These are phyloP conservation scores for Anadara kagoshimensis DNA, from an alignment of 1,140 invertebrate genomes.

Conservation along the genomic window DNA sequence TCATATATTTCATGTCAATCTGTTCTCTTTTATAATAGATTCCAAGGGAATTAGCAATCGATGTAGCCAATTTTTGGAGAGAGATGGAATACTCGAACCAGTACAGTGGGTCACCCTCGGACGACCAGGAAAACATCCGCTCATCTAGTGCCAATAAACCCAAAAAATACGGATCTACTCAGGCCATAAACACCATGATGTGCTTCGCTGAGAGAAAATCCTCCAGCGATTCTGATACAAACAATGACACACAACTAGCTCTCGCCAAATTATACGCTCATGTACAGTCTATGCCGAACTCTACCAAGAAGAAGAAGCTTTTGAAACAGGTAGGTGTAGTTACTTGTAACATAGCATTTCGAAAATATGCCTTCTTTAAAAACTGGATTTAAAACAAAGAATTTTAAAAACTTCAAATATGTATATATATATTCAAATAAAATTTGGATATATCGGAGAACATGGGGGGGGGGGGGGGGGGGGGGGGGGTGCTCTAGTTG, in stretches of 20 bases:
- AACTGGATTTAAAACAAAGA: neutral
- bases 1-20: neutral
- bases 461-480: too few relatives aligned
- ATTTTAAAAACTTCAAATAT: neutral
- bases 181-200: constrained; percentile 59
- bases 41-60: constrained; percentile 55
- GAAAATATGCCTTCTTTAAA: neutral
- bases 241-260: constrained; percentile 85
- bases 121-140: constrained; percentile 12
- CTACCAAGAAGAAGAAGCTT: constrained; percentile 87
- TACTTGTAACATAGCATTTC: neutral
- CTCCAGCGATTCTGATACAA: constrained; percentile 43
- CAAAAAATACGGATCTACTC: neutral
- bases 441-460: constrained; percentile 6
- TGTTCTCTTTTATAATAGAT: constrained; percentile 26
- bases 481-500: too few relatives aligned
- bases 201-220: constrained; percentile 58
- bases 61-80: constrained; percentile 60
- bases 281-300: constrained; percentile 91
- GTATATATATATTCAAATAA: neutral
- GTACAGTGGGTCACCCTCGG: constrained; percentile 2
- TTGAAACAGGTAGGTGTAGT: constrained; percentile 81
- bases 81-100: constrained; percentile 59
- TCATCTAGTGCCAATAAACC: neutral
- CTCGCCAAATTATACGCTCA: constrained; percentile 92